A percentile compares a stretch with the other conserved stretches of the same genome.
Conservation (phyloP, 2,113 vertebrate genomes). For the Capreolus pygargus region DNA sequence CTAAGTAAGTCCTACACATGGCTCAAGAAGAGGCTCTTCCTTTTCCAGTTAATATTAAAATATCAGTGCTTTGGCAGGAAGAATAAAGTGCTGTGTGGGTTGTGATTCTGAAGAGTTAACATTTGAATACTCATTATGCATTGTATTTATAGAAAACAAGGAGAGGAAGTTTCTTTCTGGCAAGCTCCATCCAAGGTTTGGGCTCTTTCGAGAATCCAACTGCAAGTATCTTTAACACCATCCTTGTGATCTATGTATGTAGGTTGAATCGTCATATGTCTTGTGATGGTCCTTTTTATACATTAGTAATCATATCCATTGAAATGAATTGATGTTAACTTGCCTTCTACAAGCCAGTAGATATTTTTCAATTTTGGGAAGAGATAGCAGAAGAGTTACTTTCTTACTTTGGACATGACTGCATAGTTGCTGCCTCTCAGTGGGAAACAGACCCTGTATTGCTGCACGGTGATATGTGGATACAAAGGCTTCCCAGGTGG, state of each 20-base stretch:
- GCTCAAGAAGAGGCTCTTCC: neutral
- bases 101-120: constrained; percentile 20
- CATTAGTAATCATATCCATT: neutral
- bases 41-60: constrained; percentile 32
- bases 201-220: neutral
- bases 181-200: neutral
- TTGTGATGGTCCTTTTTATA: neutral
- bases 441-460: neutral
- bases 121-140: constrained; percentile 11
- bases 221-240: neutral
- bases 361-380: neutral
- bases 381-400: neutral
- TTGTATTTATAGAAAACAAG: constrained; percentile 20
- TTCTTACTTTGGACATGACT: neutral
- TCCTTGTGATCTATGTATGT: neutral
- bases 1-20: neutral
- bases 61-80: constrained; percentile 30
- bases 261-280: neutral
- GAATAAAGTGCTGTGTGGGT: neutral
- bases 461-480: neutral
- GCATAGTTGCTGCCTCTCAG: neutral
- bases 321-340: neutral
- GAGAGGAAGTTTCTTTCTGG: constrained; percentile 20
- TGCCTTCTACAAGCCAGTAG: neutral
- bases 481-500: neutral